A percentile compares a stretch with the other conserved stretches of the same genome.
Conservation (phyloP, 2,888 invertebrate species). For the Xylota segnis region DNA sequence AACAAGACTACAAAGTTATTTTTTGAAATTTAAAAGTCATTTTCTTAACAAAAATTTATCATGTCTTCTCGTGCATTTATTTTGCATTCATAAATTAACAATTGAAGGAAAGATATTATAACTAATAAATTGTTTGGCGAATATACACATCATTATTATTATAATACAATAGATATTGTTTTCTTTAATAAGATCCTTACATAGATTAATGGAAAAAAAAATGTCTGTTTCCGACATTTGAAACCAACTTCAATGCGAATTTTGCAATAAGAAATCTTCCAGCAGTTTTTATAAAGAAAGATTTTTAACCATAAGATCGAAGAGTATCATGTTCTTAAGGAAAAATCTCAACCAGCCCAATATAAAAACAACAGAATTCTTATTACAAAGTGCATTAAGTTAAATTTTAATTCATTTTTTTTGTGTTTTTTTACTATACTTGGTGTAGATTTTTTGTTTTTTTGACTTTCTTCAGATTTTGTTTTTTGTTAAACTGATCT, state of each 20-base stretch:
- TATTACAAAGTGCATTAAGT: constrained; percentile 55
- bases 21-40: constrained; percentile 36
- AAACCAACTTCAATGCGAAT: constrained; percentile 45
- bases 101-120: constrained; percentile 52
- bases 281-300: constrained; percentile 46
- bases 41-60: constrained; percentile 60
- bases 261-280: constrained; percentile 53
- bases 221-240: not conserved
- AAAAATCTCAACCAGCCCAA: constrained; percentile 60
- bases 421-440: constrained; percentile 6
- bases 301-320: constrained; percentile 43
- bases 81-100: constrained; percentile 60
- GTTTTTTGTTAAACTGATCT: constrained; percentile 42
- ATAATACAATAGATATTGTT: constrained; percentile 16
- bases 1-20: not conserved
- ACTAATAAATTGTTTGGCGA: constrained; percentile 39
- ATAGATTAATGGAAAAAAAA: constrained; percentile 11
- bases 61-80: constrained; percentile 66
- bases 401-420: constrained; percentile 8
- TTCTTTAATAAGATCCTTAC: constrained; percentile 13
- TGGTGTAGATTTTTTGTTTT: constrained; percentile 2
- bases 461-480: not conserved
- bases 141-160: constrained; percentile 42
- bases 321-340: not conserved
- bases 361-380: constrained; percentile 46